These are phyloP conservation scores for Dryas iulia DNA, from an alignment of 1,140 invertebrate genomes.

Conservation along the genomic window DNA sequence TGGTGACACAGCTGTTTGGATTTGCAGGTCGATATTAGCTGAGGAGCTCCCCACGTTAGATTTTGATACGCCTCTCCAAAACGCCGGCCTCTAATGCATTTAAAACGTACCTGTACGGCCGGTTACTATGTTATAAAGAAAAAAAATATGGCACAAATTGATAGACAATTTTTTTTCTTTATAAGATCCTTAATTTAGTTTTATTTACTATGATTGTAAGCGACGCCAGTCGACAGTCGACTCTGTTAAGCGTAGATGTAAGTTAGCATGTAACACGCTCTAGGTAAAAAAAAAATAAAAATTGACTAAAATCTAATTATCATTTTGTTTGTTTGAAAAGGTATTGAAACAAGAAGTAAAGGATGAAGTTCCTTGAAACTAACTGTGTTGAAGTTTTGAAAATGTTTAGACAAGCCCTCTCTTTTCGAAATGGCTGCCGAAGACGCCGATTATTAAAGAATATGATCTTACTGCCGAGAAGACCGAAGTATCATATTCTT, in stretches of 20 bases:
- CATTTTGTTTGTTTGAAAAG: slow-evolving; percentile 82
- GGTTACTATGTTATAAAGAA: slow-evolving; percentile 12
- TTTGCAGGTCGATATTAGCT: slow-evolving; percentile 81
- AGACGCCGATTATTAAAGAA: slow-evolving; percentile 63
- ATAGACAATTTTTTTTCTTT: slow-evolving; percentile 9
- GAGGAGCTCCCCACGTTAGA: slow-evolving; percentile 59
- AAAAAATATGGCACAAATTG: slow-evolving; percentile 3
- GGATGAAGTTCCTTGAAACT: slow-evolving; percentile 81
- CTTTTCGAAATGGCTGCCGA: slow-evolving; percentile 63
- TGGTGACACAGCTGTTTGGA: slow-evolving; percentile 75
- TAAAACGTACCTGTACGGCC: slow-evolving; percentile 60
- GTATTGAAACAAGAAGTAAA: slow-evolving; percentile 82
- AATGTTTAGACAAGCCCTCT: slow-evolving; percentile 63
- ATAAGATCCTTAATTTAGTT: slow-evolving; percentile 9
- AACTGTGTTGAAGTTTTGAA: slow-evolving; percentile 79
- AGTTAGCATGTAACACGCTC: slow-evolving; percentile 63
- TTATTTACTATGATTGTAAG: slow-evolving; percentile 6
- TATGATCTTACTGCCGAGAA: slow-evolving; percentile 58
- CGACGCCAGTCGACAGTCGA: slow-evolving; percentile 6
- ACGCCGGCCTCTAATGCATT: slow-evolving; percentile 67
- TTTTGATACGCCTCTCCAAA: slow-evolving; percentile 65
- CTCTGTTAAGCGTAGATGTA: slow-evolving; percentile 50
- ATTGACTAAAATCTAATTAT: slow-evolving; percentile 79
- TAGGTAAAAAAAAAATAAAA: slow-evolving; percentile 69
- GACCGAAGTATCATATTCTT: slow-evolving; percentile 75